phyloP scores from a whole-genome alignment of 2,888 invertebrate species.

The Cerceris rybyensis region DNA sequence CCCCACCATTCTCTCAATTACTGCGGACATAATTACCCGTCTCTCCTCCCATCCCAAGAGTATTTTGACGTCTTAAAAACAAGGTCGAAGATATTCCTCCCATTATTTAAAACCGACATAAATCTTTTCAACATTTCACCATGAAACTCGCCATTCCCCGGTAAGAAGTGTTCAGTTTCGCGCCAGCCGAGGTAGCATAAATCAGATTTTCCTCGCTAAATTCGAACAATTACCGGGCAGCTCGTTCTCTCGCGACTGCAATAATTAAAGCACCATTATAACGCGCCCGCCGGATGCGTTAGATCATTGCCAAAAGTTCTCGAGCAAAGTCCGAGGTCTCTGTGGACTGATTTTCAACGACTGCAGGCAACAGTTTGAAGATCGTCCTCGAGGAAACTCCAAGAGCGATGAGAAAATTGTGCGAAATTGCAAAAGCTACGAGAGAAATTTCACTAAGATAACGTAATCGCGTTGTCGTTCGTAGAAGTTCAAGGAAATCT shows the following conservation, averaged over 20 bases:
- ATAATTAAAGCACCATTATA: neutral
- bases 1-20: no score
- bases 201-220: no score
- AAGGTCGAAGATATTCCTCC: no score
- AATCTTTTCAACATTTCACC: no score
- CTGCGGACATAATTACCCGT: no score
- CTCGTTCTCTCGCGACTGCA: neutral
- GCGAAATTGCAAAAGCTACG: neutral
- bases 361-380: neutral
- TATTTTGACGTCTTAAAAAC: no score
- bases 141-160: no score
- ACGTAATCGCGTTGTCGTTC: constrained; percentile 8
- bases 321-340: neutral
- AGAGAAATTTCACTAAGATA: neutral
- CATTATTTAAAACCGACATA: no score
- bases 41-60: no score
- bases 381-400: neutral
- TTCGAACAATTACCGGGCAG: no score
- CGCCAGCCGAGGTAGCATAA: no score
- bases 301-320: neutral
- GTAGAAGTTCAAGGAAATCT: constrained; percentile 7
- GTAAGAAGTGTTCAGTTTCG: no score
- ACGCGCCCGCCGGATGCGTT: neutral
- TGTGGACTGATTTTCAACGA: neutral
- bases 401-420: neutral